These are phyloP conservation scores for Diplazon laetatorius DNA, from an alignment of 2,888 invertebrate genomes.

Conservation along the genomic window DNA sequence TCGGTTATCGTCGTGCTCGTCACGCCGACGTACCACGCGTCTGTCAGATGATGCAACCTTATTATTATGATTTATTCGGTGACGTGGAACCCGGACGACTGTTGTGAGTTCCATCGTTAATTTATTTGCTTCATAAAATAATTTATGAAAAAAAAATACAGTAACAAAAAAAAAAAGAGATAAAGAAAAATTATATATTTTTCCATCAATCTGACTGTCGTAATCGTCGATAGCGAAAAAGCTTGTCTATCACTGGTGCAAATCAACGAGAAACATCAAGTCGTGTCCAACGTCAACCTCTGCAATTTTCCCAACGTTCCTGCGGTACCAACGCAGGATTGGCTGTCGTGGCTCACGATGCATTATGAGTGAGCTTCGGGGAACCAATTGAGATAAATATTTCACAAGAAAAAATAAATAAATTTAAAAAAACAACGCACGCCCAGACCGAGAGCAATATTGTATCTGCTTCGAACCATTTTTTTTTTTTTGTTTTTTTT, in stretches of 20 bases:
- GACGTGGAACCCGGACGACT: constrained; percentile 69
- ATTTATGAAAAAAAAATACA: background rate
- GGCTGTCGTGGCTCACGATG: constrained; percentile 85
- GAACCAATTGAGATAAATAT: background rate
- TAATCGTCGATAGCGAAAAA: constrained; percentile 82
- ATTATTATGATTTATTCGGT: constrained; percentile 77
- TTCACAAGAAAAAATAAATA: too few relatives aligned
- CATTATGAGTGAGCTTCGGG: constrained; percentile 83
- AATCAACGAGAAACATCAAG: constrained; percentile 75
- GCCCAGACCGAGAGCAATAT: background rate
- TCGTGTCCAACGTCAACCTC: constrained; percentile 79
- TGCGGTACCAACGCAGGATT: constrained; percentile 84
- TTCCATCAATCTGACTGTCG: constrained; percentile 1
- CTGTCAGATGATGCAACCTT: constrained; percentile 68
- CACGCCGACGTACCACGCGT: constrained; percentile 74
- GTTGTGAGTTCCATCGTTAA: constrained; percentile 44
- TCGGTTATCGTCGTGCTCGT: constrained; percentile 63
- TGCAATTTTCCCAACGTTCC: constrained; percentile 84
- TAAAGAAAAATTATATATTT: background rate
- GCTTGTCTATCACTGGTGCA: constrained; percentile 83
- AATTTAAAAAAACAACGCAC: background rate
- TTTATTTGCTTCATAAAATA: background rate
- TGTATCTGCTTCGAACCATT: background rate
- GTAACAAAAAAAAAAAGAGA: background rate
- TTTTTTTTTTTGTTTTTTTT: too few relatives aligned